These are phyloP conservation scores for Oreocharis arfaki DNA, from an alignment of 2,113 vertebrate genomes.

Conservation along the genomic window DNA sequence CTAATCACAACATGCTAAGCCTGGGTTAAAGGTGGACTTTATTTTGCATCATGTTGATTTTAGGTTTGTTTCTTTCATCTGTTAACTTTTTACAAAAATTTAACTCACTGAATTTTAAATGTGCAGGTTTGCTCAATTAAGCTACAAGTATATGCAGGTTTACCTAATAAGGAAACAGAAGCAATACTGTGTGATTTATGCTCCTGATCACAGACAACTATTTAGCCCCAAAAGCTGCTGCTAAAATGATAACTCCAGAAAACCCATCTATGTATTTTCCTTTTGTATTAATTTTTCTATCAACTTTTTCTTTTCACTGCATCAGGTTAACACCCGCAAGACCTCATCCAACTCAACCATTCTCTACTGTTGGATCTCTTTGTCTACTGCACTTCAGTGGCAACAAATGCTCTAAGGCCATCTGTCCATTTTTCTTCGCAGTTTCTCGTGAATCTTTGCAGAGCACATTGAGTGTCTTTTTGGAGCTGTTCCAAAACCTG, in stretches of 20 bases:
- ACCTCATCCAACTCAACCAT: not conserved
- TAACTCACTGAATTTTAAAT: not conserved
- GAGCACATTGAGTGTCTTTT: not conserved
- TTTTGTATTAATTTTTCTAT: not conserved
- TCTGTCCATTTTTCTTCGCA: not conserved
- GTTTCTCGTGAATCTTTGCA: not conserved
- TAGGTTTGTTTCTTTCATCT: not conserved
- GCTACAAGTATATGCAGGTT: not conserved
- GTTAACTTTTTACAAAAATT: not conserved
- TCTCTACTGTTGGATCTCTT: not conserved
- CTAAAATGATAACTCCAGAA: not conserved
- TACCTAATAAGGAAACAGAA: not conserved
- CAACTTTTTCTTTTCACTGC: not conserved
- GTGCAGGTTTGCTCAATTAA: not conserved
- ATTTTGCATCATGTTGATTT: not conserved
- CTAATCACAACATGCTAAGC: not conserved
- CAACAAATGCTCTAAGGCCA: not conserved
- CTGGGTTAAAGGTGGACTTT: not conserved
- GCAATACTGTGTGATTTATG: not conserved
- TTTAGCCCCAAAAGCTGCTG: not conserved
- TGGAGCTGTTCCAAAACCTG: not conserved
- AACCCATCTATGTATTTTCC: not conserved
- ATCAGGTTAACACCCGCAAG: not conserved
- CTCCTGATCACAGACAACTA: not conserved
- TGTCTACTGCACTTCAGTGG: not conserved